Conservation (phyloP, 2,113 vertebrate genomes). For the Megaleporinus macrocephalus region DNA sequence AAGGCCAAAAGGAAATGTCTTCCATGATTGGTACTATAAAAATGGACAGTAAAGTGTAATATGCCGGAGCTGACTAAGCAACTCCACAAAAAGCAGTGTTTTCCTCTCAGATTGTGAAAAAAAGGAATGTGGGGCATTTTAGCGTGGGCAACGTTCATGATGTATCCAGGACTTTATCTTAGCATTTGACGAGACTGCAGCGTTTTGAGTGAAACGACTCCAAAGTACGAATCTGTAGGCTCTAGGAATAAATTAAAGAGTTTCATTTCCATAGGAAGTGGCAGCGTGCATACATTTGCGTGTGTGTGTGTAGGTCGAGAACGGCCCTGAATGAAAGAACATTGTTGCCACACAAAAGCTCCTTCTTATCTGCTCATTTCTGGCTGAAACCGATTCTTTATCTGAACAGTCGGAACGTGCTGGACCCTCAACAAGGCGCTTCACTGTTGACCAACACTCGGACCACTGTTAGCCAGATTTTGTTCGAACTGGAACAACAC, state of each 20-base stretch:
- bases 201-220: neutral
- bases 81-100: neutral
- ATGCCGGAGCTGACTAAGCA: neutral
- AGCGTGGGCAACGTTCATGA: neutral
- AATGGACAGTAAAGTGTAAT: neutral
- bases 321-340: slow-evolving; percentile 39
- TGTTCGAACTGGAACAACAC: neutral
- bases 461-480: neutral
- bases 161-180: neutral
- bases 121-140: slow-evolving; percentile 22
- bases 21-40: neutral
- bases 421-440: slow-evolving; percentile 5
- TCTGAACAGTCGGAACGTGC: slow-evolving; percentile 7
- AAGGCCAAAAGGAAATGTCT: slow-evolving; percentile 15
- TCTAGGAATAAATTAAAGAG: neutral
- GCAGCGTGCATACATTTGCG: slow-evolving; percentile 9
- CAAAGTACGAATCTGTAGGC: neutral
- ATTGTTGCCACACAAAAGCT: slow-evolving; percentile 56
- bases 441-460: slow-evolving; percentile 15
- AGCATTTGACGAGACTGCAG: neutral
- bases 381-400: slow-evolving; percentile 39
- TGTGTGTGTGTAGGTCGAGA: slow-evolving; percentile 17
- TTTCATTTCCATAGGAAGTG: slow-evolving; percentile 43
- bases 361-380: slow-evolving; percentile 22
- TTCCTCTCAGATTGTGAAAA: neutral